Percentiles rank a stretch among this genome's conserved stretches.
Evolutionary conservation across 2,797 vertebrate genomes (phyloP).

Genomic region (Taenioides sp.): DNA sequence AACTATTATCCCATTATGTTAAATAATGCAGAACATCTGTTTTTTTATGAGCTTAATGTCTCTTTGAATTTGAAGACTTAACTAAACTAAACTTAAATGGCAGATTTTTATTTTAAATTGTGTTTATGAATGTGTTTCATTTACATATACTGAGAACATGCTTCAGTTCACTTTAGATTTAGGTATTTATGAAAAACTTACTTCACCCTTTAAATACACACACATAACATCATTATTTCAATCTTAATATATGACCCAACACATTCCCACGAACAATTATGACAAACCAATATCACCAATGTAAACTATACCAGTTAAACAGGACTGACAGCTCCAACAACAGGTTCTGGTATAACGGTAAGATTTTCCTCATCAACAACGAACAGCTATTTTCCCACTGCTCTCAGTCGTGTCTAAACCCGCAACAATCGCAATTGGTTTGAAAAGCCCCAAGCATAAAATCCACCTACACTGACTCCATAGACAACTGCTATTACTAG

Average conservation of each 20-base stretch:
- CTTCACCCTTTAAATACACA: no score
- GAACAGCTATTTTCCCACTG: slow-evolving; percentile 61
- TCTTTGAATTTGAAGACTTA: no score
- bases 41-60: no score
- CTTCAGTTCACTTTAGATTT: neutral
- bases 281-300: slow-evolving; percentile 25
- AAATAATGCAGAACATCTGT: no score
- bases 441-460: slow-evolving; percentile 54
- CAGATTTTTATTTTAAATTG: no score
- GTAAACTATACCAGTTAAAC: slow-evolving; percentile 58
- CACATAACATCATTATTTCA: neutral
- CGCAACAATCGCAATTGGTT: slow-evolving; percentile 54
- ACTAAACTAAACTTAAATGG: no score
- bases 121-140: neutral
- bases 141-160: neutral
- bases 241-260: slow-evolving; percentile 1
- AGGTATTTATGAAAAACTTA: neutral
- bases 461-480: slow-evolving; percentile 51
- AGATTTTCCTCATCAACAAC: slow-evolving; percentile 36
- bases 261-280: slow-evolving; percentile 25
- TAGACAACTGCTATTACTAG: slow-evolving; percentile 21
- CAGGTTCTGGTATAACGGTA: slow-evolving; percentile 54
- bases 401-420: slow-evolving; percentile 59
- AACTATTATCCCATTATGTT: no score
- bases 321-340: slow-evolving; percentile 46